These are phyloP conservation scores for Anodontia alba DNA, from an alignment of 2,888 invertebrate genomes.

Conservation along the genomic window DNA sequence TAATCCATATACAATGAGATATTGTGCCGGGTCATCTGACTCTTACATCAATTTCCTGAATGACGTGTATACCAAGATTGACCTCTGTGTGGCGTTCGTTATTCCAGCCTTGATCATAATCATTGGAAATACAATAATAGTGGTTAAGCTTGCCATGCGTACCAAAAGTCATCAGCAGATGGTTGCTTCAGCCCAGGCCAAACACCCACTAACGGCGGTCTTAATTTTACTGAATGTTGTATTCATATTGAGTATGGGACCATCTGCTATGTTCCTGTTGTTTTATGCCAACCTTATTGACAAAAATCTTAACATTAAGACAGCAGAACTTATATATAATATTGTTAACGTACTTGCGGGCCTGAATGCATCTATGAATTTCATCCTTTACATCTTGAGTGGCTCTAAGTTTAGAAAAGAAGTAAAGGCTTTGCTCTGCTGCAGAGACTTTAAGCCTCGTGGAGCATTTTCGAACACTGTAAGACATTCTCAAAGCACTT, in stretches of 20 bases:
- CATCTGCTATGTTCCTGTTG: slow-evolving; percentile 62
- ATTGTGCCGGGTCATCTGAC: not conserved
- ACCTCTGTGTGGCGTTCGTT: slow-evolving; percentile 63
- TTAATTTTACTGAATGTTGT: not conserved
- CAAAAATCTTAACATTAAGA: not conserved
- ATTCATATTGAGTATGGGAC: slow-evolving; percentile 56
- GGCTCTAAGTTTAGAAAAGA: not conserved
- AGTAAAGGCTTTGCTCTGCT: not conserved
- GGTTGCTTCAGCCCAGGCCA: not conserved
- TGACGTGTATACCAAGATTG: slow-evolving; percentile 36
- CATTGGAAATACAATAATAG: slow-evolving; percentile 67
- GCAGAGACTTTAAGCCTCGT: not conserved
- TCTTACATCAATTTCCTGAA: not conserved
- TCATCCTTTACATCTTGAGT: not conserved
- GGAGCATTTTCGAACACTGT: no score
- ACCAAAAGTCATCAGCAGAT: not conserved
- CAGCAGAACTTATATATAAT: not conserved
- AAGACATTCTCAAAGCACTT: no score
- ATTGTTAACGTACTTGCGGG: not conserved
- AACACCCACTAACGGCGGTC: not conserved
- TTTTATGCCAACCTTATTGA: slow-evolving; percentile 34
- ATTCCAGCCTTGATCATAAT: slow-evolving; percentile 70
- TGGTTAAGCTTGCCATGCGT: slow-evolving; percentile 34
- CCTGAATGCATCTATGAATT: not conserved
- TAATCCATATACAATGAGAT: not conserved